Evolutionary conservation across 2,113 vertebrate genomes (phyloP).

Genomic region (Charadrius vociferus): DNA sequence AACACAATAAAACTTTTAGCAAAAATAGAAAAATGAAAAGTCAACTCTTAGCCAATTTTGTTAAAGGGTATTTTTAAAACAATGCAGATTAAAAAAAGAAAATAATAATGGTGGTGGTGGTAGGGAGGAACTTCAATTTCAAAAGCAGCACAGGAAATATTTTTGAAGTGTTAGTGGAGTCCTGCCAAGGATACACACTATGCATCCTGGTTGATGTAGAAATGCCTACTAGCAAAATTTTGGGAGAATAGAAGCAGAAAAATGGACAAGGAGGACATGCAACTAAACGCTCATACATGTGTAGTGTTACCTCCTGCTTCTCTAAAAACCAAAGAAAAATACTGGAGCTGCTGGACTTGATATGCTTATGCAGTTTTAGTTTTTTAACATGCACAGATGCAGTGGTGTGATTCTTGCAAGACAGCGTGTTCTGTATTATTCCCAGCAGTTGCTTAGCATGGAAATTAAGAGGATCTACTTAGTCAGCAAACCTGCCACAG

Average conservation of each 20-base stretch:
- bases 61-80: neutral
- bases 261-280: neutral
- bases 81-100: neutral
- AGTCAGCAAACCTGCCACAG: neutral
- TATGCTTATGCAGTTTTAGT: neutral
- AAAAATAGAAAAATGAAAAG: neutral
- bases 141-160: neutral
- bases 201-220: neutral
- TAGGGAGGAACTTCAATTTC: neutral
- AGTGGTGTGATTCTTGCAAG: slow-evolving; percentile 6
- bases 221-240: neutral
- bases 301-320: neutral
- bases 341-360: neutral
- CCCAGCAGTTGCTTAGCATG: neutral
- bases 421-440: neutral
- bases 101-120: neutral
- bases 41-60: neutral
- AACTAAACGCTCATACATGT: neutral
- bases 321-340: neutral
- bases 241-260: neutral
- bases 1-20: neutral
- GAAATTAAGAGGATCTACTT: slow-evolving; percentile 6
- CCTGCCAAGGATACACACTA: neutral
- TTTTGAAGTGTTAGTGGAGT: neutral
- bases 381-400: neutral